phyloP scores from a whole-genome alignment of 2,888 invertebrate genomes.

The Eretmocerus hayati region DNA sequence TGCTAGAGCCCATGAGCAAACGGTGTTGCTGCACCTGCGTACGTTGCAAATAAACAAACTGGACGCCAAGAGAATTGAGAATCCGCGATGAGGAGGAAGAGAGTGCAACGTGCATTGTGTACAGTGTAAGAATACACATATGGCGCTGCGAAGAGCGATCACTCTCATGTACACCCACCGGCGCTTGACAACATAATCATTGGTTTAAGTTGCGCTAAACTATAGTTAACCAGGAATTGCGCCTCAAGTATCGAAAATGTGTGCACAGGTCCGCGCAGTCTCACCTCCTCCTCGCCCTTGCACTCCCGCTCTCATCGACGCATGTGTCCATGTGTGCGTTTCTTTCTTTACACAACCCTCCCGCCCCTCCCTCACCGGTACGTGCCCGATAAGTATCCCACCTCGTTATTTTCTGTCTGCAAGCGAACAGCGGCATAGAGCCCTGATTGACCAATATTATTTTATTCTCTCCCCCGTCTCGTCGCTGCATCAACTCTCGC shows the following conservation, averaged over 20 bases:
- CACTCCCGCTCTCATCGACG: too few relatives aligned
- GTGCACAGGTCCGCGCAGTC: background rate
- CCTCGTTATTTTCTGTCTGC: too few relatives aligned
- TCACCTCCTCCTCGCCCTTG: too few relatives aligned
- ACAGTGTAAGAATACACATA: background rate
- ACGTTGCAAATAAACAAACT: too few relatives aligned
- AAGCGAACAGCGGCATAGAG: too few relatives aligned
- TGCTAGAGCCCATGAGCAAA: too few relatives aligned
- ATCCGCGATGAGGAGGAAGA: background rate
- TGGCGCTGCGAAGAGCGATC: conserved; percentile 40
- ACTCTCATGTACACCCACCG: conserved; percentile 41
- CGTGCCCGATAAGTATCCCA: too few relatives aligned
- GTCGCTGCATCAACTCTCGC: too few relatives aligned
- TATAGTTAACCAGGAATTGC: conserved; percentile 42
- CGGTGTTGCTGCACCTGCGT: too few relatives aligned
- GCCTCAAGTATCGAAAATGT: conserved; percentile 14
- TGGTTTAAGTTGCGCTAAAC: conserved; percentile 44
- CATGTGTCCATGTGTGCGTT: too few relatives aligned
- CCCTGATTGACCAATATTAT: conserved; percentile 18
- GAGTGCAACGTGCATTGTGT: background rate
- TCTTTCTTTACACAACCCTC: too few relatives aligned
- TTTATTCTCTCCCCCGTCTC: background rate
- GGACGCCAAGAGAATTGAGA: background rate
- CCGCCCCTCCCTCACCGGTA: too few relatives aligned
- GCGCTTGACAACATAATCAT: conserved; percentile 46